A percentile compares a stretch with the other conserved stretches of the same genome.
These are phyloP conservation scores for Ormyrus pomaceus DNA, from an alignment of 2,888 invertebrate species.

Conservation along the genomic window DNA sequence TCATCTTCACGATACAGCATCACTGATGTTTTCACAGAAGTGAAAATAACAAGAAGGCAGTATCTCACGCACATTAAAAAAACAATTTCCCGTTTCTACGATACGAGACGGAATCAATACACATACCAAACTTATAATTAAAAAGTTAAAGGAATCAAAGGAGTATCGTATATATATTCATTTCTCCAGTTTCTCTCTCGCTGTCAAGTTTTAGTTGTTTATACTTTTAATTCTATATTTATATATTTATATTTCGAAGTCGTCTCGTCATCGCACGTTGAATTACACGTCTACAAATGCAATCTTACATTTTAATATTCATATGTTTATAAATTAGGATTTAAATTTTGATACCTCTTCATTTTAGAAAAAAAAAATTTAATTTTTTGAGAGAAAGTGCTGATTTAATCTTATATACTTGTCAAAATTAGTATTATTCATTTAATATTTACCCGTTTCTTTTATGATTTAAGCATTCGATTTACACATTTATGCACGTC, in stretches of 20 bases:
- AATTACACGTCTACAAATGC: conserved; percentile 57
- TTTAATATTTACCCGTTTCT: background rate
- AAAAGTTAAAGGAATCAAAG: conserved; percentile 48
- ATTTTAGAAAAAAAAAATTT: conserved; percentile 31
- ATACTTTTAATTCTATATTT: conserved; percentile 23
- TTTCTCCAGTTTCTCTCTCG: conserved; percentile 32
- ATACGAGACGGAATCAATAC: conserved; percentile 52
- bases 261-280: conserved; percentile 34
- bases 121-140: conserved; percentile 44
- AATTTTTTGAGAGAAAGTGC: conserved; percentile 17
- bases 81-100: conserved; percentile 41
- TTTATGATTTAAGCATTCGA: background rate
- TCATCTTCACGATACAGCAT: conserved; percentile 41
- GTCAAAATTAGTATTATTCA: conserved; percentile 5
- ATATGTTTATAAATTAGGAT: conserved; percentile 41
- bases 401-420: background rate
- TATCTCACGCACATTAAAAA: conserved; percentile 44
- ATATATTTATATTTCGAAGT: conserved; percentile 19
- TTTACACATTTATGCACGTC: background rate
- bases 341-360: conserved; percentile 40
- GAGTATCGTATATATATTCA: conserved; percentile 50
- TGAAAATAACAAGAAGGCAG: conserved; percentile 49
- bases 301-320: conserved; percentile 50
- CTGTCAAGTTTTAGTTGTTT: conserved; percentile 33
- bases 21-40: conserved; percentile 29